These are phyloP conservation scores for Yponomeuta plumbellus DNA, from an alignment of 2,888 invertebrate species.

Conservation along the genomic window DNA sequence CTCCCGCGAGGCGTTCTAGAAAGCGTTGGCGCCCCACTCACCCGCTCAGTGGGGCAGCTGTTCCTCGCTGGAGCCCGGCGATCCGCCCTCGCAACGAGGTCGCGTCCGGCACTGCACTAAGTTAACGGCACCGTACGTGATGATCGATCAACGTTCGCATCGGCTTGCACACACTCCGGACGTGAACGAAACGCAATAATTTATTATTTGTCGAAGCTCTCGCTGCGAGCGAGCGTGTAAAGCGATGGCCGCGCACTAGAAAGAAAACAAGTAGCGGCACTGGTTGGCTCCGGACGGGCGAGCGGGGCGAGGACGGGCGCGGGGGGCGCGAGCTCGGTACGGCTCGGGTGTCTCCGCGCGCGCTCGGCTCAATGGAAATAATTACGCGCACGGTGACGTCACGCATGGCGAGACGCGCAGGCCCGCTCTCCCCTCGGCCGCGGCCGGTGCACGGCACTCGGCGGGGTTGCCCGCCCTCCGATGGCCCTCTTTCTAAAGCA, in stretches of 20 bases:
- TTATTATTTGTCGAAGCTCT: constrained; percentile 32
- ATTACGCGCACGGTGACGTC: constrained; percentile 61
- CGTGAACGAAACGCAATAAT: constrained; percentile 27
- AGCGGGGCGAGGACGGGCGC: constrained; percentile 28
- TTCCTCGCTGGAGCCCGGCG: constrained; percentile 4
- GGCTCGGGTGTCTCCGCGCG: constrained; percentile 46
- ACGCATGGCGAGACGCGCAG: constrained; percentile 27
- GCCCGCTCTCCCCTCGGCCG: constrained; percentile 18
- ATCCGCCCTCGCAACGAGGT: constrained; percentile 2
- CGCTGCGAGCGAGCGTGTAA: constrained; percentile 43
- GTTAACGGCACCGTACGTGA: constrained; percentile 25
- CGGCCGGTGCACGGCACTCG: constrained; percentile 16
- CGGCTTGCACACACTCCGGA: neutral
- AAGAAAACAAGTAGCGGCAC: constrained; percentile 45
- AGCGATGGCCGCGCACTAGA: constrained; percentile 66
- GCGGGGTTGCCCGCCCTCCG: too few species aligned
- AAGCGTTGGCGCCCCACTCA: constrained; percentile 4
- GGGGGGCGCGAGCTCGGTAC: constrained; percentile 41
- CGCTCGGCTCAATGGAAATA: constrained; percentile 56
- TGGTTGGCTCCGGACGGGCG: constrained; percentile 55
- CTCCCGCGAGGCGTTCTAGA: neutral
- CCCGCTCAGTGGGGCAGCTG: neutral
- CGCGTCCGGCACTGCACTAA: constrained; percentile 44
- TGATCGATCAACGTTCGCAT: constrained; percentile 11
- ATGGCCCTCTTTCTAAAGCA: too few species aligned